Evolutionary conservation across 2,113 vertebrate species (phyloP), one percentile per base, ranked within the genome.

Genomic region (zebrafish (Danio rerio)): DNA sequence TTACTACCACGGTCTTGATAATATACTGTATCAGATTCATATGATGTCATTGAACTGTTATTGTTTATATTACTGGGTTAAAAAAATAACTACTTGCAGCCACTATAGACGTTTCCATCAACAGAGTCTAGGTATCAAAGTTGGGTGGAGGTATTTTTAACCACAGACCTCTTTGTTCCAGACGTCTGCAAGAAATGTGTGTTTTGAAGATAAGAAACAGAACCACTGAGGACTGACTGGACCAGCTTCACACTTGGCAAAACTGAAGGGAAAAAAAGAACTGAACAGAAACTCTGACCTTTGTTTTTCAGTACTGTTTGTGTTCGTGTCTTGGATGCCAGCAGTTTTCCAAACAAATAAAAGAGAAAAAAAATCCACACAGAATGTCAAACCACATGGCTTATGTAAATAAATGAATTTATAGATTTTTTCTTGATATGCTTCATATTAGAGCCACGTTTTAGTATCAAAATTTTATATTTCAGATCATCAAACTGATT

Each of bases 151-250:
- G 9, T 66, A 69, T 82, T 69, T 83, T 66, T 70, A 82, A 55
- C 45, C 77, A 40, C 72, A 75, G 65, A 63, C 20, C 47, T 82
- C 81, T 87, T 88, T 87, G 87, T 78, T 80, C 45, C 66, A 79
- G 21, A 47, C 59, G 77, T 69, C 65, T 83, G 85, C 62, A 78
- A 78, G 66, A 82, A 82, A 79, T 88, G 88, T 89, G 89, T 62
- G 84, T 88, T 90, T 31, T 90, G 86, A 88, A 91, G 87, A 91
- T 91, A 90, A 89, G 62, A 13, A 71, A 73, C 15, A n/a, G 21
- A 61, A 62, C 63, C 40, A 10, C 13, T 11, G 58, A 78, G 68
- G 9, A 73, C 50, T 18, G 61, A 65, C 40, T 53, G 56, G 31
- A 55, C 21, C 58, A n/a, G 72, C 6, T 68, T 7, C 55, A 77